Conservation (phyloP, 2,888 invertebrate genomes). For the Himalopsyche anomala region DNA sequence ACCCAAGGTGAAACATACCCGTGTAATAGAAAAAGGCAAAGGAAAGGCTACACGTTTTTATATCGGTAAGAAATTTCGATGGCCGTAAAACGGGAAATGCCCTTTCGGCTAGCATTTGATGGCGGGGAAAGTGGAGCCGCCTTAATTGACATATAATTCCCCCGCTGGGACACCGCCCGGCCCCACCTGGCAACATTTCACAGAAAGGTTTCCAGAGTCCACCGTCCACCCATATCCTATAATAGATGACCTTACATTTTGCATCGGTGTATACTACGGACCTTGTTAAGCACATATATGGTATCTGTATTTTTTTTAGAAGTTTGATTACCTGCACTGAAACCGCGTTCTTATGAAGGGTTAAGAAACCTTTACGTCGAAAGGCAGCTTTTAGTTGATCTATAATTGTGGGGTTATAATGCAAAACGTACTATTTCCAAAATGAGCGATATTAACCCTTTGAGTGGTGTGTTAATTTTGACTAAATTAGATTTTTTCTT, state of each 20-base stretch:
- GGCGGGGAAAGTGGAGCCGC: slow-evolving; percentile 18
- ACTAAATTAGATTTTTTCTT: too few species aligned
- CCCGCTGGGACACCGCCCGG: slow-evolving; percentile 2
- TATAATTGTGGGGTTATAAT: too few species aligned
- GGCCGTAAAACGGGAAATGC: background rate
- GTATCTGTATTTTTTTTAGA: too few species aligned
- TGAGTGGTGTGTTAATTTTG: too few species aligned
- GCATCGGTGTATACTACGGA: too few species aligned
- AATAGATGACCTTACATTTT: background rate
- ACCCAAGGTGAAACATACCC: background rate
- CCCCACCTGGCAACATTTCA: background rate
- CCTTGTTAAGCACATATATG: too few species aligned
- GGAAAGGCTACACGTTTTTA: background rate
- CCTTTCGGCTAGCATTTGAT: slow-evolving; percentile 20
- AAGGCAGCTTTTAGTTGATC: too few species aligned
- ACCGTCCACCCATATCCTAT: background rate
- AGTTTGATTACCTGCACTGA: too few species aligned
- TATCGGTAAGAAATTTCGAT: slow-evolving; percentile 5
- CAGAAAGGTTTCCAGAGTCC: background rate
- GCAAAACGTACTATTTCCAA: too few species aligned
- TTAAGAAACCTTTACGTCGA: too few species aligned
- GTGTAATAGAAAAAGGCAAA: background rate
- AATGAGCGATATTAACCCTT: too few species aligned
- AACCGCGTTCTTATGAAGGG: too few species aligned
- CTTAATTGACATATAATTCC: slow-evolving; percentile 32